Conservation (phyloP, 2,797 vertebrate species). For the Coccyzus lansbergi region DNA sequence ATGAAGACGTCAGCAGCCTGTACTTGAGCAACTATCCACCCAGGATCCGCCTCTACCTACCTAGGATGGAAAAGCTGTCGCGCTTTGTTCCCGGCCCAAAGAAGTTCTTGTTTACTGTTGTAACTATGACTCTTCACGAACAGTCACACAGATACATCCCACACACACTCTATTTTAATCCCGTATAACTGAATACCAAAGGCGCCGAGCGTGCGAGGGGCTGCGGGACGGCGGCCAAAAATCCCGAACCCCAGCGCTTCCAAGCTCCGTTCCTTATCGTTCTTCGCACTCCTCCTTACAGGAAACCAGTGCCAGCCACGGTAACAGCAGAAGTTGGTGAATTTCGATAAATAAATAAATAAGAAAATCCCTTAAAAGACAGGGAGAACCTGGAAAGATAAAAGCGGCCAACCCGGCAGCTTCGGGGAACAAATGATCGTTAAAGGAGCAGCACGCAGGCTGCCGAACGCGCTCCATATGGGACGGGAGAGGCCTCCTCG, state of each 20-base stretch:
- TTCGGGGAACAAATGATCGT: not conserved
- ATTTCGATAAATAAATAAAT: not conserved
- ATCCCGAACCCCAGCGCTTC: fast-evolving
- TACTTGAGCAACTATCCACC: fast-evolving
- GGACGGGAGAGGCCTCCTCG: not conserved
- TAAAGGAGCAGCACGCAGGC: not conserved
- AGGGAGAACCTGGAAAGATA: not conserved
- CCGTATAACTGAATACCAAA: not conserved
- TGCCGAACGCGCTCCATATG: not conserved
- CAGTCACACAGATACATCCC: not conserved
- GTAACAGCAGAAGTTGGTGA: not conserved
- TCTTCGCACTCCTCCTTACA: fast-evolving
- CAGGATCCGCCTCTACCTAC: not conserved
- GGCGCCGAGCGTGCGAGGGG: too few species aligned
- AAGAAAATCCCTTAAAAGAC: not conserved
- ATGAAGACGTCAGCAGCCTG: not conserved
- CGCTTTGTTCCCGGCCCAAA: not conserved
- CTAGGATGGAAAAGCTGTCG: not conserved
- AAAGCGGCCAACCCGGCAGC: not conserved
- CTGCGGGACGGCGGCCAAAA: not conserved
- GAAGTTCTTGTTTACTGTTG: not conserved
- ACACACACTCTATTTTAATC: not conserved
- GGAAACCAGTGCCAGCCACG: too few species aligned
- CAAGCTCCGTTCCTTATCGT: fast-evolving
- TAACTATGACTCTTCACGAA: not conserved